Evolutionary conservation across 1,140 invertebrate species (phyloP), one percentile per base, ranked within the genome.

Genomic region (Araneus ventricosus): DNA sequence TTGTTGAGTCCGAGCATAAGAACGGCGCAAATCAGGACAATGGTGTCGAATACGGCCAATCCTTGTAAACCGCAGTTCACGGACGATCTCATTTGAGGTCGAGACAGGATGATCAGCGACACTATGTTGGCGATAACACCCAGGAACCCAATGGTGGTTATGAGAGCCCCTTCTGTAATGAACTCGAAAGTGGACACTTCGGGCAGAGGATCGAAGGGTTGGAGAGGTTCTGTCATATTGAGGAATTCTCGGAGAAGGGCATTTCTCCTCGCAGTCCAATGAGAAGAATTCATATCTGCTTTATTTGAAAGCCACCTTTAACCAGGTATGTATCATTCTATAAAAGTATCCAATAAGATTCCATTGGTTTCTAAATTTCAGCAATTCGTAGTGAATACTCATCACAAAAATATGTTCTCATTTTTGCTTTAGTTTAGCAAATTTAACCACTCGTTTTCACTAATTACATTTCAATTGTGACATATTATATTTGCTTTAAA

Each of bases 171-270:
- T 89, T 93, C 92, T 14, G 87, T 93, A n/a, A 93, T 70, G 39
- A 93, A 93, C 30, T 88, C 92, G 41, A 93, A 93, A 14, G 92
- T 93, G 22, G 92, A 89, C 7, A 89, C 67, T 87, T 87, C 91
- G 5, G 61, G 34, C 0, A 57, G n/a, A 8, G 61, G 82, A 30
- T 87, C 85, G n/a, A 27, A 45, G 4, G 45, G 24, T 10, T 67
- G 63, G 6, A 85, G 45, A 34, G 80, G 80, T 57, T 92, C 90
- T 2, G 90, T 70, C 1, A 70, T 24, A 27, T 92, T 92, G 37
- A 92, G 57, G 10, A 92, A 41, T 2, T 59, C 82, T 5, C 70
- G 80, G 0, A 92, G 41, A 17, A 92, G 84, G 7, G 37, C 34
- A 8, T 24, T 41, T 84, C 45, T 85, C 34, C 24, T 39, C 2